Base-by-base conservation (phyloP, 2,797 vertebrate species). In the Sciaenops ocellatus region DNA sequence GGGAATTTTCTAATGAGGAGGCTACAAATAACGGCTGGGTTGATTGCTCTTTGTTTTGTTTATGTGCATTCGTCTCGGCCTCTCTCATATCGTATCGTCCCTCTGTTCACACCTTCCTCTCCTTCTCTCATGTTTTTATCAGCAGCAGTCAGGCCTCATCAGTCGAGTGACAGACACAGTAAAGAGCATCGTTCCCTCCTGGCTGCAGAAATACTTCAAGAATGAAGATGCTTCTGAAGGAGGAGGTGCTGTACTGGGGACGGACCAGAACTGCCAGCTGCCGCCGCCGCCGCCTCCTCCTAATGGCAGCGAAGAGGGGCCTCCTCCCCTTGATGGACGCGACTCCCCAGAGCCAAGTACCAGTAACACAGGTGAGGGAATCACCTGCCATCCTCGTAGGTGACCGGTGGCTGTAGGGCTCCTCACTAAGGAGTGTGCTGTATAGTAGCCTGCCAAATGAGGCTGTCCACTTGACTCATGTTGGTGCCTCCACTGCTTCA, bases 201-300 rank as follows among this genome's bases (percentile, higher is more conserved):
- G 98, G 98, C 90, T 99, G 59, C 97, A 98, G 85, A 98, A 96
- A 85, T 99, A 99, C 85, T 99, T 99, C 90, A 97, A 93, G 87
- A 93, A 97, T 87, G 95, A 93, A 73, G 94, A 95, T 52, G 81
- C 78, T 76, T 78, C 86, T 22, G 93, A 92, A 72, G 94, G 78
- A 78, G 90, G 20, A 50, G 87, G 73, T 5, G 16, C 66, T 70
- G 4, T 91, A 92, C 92, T 79, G 75, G 91, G 76, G 84, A 83
- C 79, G 75, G 93, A 91, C 72, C 93, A 89, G 26, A 94, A 94
- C 93, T 96, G 82, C 30, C 68, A 95, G 87, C 88, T 87, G 24
- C 90, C 93, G 6, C 93, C 95, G 6, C 93, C 95, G 13, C 93
- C 95, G 47, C 95, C 96, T 76, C 95, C 96, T 76, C 95, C 95